Percentiles rank a stretch among this genome's conserved stretches.
These are phyloP conservation scores for Camponotus vicinus DNA, from an alignment of 1,140 invertebrate species.

Conservation along the genomic window DNA sequence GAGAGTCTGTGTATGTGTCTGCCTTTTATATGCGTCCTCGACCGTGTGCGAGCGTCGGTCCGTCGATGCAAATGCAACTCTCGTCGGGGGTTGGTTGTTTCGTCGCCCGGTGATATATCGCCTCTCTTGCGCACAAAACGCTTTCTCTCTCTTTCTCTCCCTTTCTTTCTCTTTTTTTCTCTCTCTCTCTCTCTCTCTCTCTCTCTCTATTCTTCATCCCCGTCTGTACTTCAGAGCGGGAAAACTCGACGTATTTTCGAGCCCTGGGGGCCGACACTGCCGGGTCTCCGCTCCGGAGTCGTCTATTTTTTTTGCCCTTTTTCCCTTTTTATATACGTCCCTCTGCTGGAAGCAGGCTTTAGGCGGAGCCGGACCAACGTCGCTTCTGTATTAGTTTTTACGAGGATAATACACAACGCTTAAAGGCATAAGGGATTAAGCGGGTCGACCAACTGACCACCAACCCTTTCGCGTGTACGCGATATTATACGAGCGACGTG, in stretches of 20 bases:
- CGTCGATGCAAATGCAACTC: conserved; percentile 83
- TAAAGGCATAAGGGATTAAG: conserved; percentile 86
- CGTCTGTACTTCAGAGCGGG: conserved; percentile 30
- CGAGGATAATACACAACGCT: conserved; percentile 86
- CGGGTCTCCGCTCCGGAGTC: conserved; percentile 65
- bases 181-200: conserved; percentile 49
- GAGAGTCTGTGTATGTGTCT: conserved; percentile 57
- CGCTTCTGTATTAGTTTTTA: conserved; percentile 85
- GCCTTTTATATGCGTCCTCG: conserved; percentile 52
- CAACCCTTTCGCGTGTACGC: conserved; percentile 60
- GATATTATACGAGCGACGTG: conserved; percentile 62
- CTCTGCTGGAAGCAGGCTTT: conserved; percentile 80
- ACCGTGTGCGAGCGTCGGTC: conserved; percentile 68
- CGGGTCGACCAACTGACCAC: conserved; percentile 80
- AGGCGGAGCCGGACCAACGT: conserved; percentile 75
- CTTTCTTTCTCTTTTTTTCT: conserved; percentile 46
- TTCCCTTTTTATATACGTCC: conserved; percentile 69
- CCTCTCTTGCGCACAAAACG: conserved; percentile 76
- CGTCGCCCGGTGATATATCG: conserved; percentile 83
- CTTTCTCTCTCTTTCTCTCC: conserved; percentile 2
- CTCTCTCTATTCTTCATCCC: conserved; percentile 56
- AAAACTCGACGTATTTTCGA: conserved; percentile 77
- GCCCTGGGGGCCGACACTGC: conserved; percentile 69
- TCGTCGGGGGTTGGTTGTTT: conserved; percentile 82
- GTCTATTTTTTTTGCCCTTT: conserved; percentile 68